Conservation (phyloP, 2,888 invertebrate species). For the Zootermopsis nevadensis region DNA sequence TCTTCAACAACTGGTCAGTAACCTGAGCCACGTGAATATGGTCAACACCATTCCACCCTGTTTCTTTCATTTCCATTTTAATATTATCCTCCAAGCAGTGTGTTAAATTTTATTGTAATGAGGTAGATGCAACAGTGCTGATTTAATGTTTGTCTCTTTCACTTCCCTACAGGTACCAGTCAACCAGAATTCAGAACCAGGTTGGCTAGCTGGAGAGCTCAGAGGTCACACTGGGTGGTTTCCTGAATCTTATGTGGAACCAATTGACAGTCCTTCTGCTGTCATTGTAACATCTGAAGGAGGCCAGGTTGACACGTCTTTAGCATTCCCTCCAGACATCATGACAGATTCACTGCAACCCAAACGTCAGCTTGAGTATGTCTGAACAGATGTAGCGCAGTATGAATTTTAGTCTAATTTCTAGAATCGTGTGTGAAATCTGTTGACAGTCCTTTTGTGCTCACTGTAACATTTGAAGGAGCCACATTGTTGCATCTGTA, state of each 20-base stretch:
- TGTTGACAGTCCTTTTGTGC: constrained; percentile 59
- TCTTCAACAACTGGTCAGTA: too few species aligned
- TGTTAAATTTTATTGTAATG: too few species aligned
- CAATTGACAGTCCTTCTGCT: constrained; percentile 67
- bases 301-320: constrained; percentile 63
- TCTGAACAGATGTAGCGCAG: constrained; percentile 45
- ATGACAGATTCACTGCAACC: constrained; percentile 58
- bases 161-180: constrained; percentile 69
- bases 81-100: too few species aligned
- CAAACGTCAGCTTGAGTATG: constrained; percentile 67
- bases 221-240: constrained; percentile 95
- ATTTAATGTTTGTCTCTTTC: too few species aligned
- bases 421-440: constrained; percentile 95
- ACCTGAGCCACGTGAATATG: too few species aligned
- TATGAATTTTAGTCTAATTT: constrained; percentile 80
- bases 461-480: constrained; percentile 51
- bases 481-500: constrained; percentile 63
- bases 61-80: too few species aligned
- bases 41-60: too few species aligned
- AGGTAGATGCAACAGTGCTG: too few species aligned
- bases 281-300: constrained; percentile 57
- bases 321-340: constrained; percentile 62
- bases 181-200: constrained; percentile 91
- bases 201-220: constrained; percentile 96
- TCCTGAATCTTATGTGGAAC: constrained; percentile 94